Evolutionary conservation across 2,888 invertebrate species (phyloP), one percentile per base, ranked within the genome.

Genomic region (Cosmia pyralina): DNA sequence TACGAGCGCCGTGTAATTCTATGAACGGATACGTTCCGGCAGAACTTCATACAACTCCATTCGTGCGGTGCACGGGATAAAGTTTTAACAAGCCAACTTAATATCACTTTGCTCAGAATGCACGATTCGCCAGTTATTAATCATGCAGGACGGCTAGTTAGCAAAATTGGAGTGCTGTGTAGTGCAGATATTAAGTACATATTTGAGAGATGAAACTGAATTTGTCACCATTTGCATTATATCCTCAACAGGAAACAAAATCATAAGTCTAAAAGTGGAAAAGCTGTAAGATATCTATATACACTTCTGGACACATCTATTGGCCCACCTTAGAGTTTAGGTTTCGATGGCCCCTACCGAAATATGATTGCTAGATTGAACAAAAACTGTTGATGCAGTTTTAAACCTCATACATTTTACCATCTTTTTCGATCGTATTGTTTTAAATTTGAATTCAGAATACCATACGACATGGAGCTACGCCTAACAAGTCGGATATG

Each of bases 51-150:
- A 89, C 91, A 93, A 93, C 92, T 94, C 90, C 90, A 93, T 93
- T 93, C 89, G 89, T 92, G 93, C 93, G 89, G 90, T 89, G 93
- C 92, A 90, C 91, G 90, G 89, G 90, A 79, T 92, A 93, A 96
- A 96, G 95, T 96, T 96, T 95, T 96, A 96, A 96, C 96, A 95
- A 96, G 96, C 94, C 95, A 96, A 96, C 96, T 96, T 96, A 95
- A 96, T 96, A 95, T 96, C 96, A 95, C 95, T 96, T 94, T 92
- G 91, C 93, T 88, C 91, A 92, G 93, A 94, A 95, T 94, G 93
- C 94, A 93, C 94, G 93, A 95, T 94, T 93, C 95, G 91, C 94
- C 93, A 90, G 94, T 93, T 95, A 95, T 96, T 95, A 96, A 96
- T 96, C 96, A 95, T 94, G 92, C 94, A 94, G 90, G 93, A 94